Conservation (phyloP, 2,113 vertebrate genomes). For the Saimiri boliviensis region DNA sequence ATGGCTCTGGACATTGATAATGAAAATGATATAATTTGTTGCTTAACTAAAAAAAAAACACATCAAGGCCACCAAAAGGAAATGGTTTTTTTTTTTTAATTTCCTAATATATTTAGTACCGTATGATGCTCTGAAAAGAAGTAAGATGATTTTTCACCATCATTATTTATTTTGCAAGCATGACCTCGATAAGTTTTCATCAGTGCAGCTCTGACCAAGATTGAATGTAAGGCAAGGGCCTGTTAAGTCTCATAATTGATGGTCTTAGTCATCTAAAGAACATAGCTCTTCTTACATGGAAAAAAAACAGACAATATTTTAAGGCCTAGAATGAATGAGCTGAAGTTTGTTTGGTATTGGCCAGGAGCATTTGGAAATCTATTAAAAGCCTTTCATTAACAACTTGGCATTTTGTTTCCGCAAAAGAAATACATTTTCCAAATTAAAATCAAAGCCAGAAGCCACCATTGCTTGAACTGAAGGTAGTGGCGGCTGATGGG, state of each 20-base stretch:
- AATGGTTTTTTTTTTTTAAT: not conserved
- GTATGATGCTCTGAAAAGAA: conserved; percentile 40
- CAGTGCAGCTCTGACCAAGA: not conserved
- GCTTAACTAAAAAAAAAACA: conserved; percentile 61
- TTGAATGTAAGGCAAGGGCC: not conserved
- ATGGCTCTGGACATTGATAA: conserved; percentile 75
- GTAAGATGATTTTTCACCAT: conserved; percentile 37
- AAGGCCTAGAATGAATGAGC: conserved; percentile 75
- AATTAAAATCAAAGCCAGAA: conserved; percentile 77
- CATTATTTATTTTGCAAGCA: conserved; percentile 41
- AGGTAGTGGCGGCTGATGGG: not conserved
- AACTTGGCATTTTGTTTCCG: conserved; percentile 83
- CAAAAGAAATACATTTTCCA: conserved; percentile 81
- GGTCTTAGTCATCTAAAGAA: conserved; percentile 76
- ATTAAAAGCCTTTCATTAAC: conserved; percentile 83
- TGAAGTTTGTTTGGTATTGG: conserved; percentile 81
- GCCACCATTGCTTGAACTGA: conserved; percentile 29
- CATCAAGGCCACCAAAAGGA: conserved; percentile 62
- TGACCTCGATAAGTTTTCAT: conserved; percentile 23
- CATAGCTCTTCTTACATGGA: conserved; percentile 72
- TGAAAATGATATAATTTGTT: conserved; percentile 74
- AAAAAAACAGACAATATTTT: conserved; percentile 74
- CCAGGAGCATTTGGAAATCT: conserved; percentile 79
- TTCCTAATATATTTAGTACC: conserved; percentile 34
- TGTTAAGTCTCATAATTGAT: conserved; percentile 73